phyloP scores from a whole-genome alignment of 2,113 vertebrate genomes.

The Coracopsis vasa region DNA sequence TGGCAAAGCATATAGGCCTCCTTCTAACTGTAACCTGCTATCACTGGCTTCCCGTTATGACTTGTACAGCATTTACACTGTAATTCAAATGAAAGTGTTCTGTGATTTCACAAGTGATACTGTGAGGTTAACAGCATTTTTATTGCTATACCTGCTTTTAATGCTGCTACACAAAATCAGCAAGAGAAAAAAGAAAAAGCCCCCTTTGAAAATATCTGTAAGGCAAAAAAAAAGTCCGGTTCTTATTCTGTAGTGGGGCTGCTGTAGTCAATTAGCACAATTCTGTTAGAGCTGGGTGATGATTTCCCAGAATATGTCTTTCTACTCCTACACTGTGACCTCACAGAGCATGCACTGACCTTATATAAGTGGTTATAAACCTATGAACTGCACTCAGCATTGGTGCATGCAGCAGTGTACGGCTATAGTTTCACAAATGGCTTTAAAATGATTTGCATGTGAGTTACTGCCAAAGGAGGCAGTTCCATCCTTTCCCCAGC shows the following conservation, averaged over 20 bases:
- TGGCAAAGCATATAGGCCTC: neutral
- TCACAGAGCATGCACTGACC: neutral
- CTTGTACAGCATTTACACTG: neutral
- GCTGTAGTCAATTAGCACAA: neutral
- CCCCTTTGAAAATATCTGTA: neutral
- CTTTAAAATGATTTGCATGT: neutral
- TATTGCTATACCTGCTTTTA: neutral
- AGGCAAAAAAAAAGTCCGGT: neutral
- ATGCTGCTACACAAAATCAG: neutral
- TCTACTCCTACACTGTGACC: neutral
- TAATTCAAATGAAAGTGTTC: neutral
- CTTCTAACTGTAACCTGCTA: neutral
- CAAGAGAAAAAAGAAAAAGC: neutral
- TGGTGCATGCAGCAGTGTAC: neutral
- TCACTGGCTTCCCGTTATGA: conserved; percentile 16
- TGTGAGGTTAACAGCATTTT: neutral
- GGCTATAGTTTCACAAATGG: neutral
- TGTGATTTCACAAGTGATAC: neutral
- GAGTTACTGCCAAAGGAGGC: neutral
- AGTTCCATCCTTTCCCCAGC: neutral
- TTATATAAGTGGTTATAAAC: neutral
- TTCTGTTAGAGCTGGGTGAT: neutral
- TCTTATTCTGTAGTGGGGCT: neutral
- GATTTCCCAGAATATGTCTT: neutral
- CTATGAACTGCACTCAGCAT: neutral